Base-by-base conservation (phyloP, 2,797 vertebrate genomes). In the Percopsis omiscomaycus region DNA sequence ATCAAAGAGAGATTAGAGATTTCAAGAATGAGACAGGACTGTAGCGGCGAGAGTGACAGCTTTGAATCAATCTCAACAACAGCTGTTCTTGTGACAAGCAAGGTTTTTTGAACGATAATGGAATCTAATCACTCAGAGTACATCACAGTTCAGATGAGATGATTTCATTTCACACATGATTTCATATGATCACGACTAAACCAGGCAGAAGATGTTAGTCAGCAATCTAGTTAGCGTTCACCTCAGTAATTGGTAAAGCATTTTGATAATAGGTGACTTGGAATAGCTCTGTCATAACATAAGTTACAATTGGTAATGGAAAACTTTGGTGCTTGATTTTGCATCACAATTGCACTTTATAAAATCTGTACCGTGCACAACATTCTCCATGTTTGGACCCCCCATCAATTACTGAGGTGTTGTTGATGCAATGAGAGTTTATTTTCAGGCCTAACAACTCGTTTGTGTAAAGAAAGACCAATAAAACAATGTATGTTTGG, bases 401-500 rank as follows among this genome's bases (percentile, higher is more conserved):
- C 22, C 22, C 22, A 22, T 22, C 22, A 22, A 22, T 22, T 1
- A 22, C 22, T 22, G 22, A 22, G 22, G 22, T 75, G 76, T 76
- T 73, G 73, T 51, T 78, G 73, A 77, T 49, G 58, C 78, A 56
- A 73, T 3, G 30, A 0, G 53, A 79, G 75, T 80, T 83, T 66
- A 84, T 80, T 78, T 82, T 66, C 75, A 78, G 69, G 59, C 72
- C 54, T 71, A 87, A 84, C 78, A 68, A 77, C 78, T 72, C 63
- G 13, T 76, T 83, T 81, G 81, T 84, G 77, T 64, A 58, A 66
- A 77, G 69, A 66, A 80, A 78, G 22, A 22, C 22, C 80, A 83
- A 81, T 83, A 76, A 84, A 79, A 84, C 83, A 78, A 85, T 77
- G 79, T 6, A 60, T 70, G 44, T 56, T 77, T 69, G 71, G 77